These are phyloP conservation scores for Galleria mellonella DNA, from an alignment of 1,140 invertebrate genomes.

Conservation along the genomic window DNA sequence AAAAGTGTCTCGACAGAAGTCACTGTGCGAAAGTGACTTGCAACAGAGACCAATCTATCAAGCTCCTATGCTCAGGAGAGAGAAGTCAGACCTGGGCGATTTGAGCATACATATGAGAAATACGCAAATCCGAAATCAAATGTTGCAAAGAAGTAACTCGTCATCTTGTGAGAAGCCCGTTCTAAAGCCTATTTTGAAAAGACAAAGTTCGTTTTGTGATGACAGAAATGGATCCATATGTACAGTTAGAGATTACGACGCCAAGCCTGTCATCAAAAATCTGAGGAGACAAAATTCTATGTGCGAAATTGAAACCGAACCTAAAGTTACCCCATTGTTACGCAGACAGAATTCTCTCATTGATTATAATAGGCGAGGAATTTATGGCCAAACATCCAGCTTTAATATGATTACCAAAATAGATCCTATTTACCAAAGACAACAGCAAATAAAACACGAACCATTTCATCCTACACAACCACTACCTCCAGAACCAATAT, in stretches of 20 bases:
- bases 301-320: conserved; percentile 72
- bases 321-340: conserved; percentile 69
- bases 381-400: conserved; percentile 55
- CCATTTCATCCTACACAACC: conserved; percentile 66
- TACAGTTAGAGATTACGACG: conserved; percentile 61
- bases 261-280: conserved; percentile 48
- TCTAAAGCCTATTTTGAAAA: conserved; percentile 66
- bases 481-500: conserved; percentile 67
- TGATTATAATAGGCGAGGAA: conserved; percentile 67
- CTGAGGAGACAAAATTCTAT: conserved; percentile 67
- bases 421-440: conserved; percentile 74
- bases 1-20: conserved; percentile 69
- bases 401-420: conserved; percentile 75
- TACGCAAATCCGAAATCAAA: conserved; percentile 60
- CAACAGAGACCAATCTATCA: conserved; percentile 53
- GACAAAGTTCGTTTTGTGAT: conserved; percentile 70
- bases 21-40: conserved; percentile 64
- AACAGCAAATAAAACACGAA: conserved; percentile 67
- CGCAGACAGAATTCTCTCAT: conserved; percentile 73
- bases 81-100: conserved; percentile 63
- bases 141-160: conserved; percentile 70
- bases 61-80: conserved; percentile 55
- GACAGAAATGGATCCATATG: conserved; percentile 59
- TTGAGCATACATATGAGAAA: conserved; percentile 55
- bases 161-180: conserved; percentile 69